Evolutionary conservation across 2,113 vertebrate species (phyloP).

Genomic region (Istiophorus platypterus): DNA sequence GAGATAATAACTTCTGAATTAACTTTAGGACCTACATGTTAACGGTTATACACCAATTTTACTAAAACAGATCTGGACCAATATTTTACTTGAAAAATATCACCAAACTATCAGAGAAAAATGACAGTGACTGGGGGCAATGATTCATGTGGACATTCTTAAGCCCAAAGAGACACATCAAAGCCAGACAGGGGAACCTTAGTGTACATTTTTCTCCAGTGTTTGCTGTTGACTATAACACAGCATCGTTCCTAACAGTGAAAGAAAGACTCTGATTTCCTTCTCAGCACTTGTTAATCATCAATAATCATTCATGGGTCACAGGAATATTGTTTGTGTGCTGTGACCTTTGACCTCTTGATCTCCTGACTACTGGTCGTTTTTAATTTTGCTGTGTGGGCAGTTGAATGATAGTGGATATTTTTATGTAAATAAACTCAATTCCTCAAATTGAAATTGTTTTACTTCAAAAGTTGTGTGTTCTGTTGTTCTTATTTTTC

Average conservation of each 20-base stretch:
- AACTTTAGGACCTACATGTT: not conserved
- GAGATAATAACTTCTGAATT: not conserved
- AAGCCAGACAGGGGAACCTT: not conserved
- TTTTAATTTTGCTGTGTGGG: conserved; percentile 50
- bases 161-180: not conserved
- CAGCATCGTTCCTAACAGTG: conserved; percentile 42
- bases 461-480: not conserved
- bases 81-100: not conserved
- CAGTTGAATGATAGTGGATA: conserved; percentile 23
- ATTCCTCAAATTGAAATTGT: not conserved
- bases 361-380: conserved; percentile 41
- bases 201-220: not conserved
- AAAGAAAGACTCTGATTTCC: conserved; percentile 35
- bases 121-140: not conserved
- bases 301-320: conserved; percentile 65
- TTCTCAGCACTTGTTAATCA: conserved; percentile 48
- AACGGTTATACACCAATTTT: not conserved
- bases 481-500: not conserved
- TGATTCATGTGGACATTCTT: not conserved
- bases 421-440: conserved; percentile 14
- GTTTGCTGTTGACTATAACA: conserved; percentile 21
- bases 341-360: conserved; percentile 70
- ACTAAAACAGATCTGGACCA: not conserved
- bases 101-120: not conserved
- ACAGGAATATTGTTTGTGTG: conserved; percentile 69